These are phyloP conservation scores for Griposia aprilina DNA, from an alignment of 2,888 invertebrate species.

Conservation along the genomic window DNA sequence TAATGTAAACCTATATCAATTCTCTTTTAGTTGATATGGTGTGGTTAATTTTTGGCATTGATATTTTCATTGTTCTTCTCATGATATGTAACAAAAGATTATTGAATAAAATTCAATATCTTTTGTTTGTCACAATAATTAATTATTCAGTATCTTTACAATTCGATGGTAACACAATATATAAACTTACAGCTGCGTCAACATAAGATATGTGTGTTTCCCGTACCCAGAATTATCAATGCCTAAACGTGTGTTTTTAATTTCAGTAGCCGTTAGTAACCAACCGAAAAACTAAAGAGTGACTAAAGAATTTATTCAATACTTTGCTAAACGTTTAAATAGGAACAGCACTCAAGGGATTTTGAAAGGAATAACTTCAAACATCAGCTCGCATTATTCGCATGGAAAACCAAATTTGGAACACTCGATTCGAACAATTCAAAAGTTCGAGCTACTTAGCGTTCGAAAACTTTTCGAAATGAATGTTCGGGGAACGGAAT, in stretches of 20 bases:
- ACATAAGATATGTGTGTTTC: not conserved
- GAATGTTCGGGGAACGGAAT: conserved; percentile 62
- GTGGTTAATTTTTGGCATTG: not conserved
- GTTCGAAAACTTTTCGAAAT: conserved; percentile 56
- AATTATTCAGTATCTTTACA: not conserved
- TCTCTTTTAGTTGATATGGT: not conserved
- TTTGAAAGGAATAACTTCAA: conserved; percentile 52
- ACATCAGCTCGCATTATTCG: conserved; percentile 48
- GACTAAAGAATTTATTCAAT: not conserved
- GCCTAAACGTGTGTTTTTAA: no score
- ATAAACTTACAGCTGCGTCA: conserved; percentile 1
- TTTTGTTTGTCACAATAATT: not conserved
- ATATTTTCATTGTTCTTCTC: not conserved
- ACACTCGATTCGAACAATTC: conserved; percentile 48
- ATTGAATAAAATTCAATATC: not conserved
- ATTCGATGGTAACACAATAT: not conserved
- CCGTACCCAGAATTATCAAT: no score
- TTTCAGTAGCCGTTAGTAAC: not conserved
- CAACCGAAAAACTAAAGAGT: not conserved
- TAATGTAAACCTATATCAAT: not conserved
- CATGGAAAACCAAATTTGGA: conserved; percentile 39
- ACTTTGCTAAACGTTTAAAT: conserved; percentile 1
- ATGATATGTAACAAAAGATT: not conserved
- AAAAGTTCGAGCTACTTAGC: conserved; percentile 51
- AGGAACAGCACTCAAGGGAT: conserved; percentile 5